A percentile compares a stretch with the other conserved stretches of the same genome.
Evolutionary conservation across 2,888 invertebrate species (phyloP).

Genomic region (Mechanitis mazaeus): DNA sequence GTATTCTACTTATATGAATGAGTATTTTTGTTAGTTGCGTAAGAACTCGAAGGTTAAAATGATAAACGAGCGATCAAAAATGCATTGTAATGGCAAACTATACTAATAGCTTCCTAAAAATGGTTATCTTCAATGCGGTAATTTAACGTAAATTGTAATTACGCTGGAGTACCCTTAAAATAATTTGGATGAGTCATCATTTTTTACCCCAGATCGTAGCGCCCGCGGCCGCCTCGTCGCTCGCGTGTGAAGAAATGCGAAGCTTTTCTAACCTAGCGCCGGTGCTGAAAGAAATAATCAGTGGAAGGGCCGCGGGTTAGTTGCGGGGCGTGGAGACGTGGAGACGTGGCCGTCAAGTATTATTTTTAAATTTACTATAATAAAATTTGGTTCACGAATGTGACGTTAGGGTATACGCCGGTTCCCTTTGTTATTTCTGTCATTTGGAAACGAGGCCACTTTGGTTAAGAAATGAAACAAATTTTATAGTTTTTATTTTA

Average conservation of each 20-base stretch:
- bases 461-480: slow-evolving; percentile 11
- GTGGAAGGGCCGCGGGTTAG: slow-evolving; percentile 27
- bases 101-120: slow-evolving; percentile 14
- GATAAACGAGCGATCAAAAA: slow-evolving; percentile 5
- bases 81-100: slow-evolving; percentile 13
- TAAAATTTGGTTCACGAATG: slow-evolving; percentile 33
- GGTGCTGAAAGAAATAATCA: slow-evolving; percentile 23
- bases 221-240: slow-evolving; percentile 15
- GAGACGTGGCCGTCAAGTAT: slow-evolving; percentile 20
- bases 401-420: slow-evolving; percentile 16
- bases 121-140: slow-evolving; percentile 23
- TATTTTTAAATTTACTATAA: slow-evolving; percentile 44
- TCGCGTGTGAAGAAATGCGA: slow-evolving; percentile 25
- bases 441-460: slow-evolving; percentile 19
- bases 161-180: slow-evolving; percentile 25
- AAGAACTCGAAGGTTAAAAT: neutral
- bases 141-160: slow-evolving; percentile 32
- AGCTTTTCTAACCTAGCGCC: slow-evolving; percentile 24
- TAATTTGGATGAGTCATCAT: slow-evolving; percentile 27
- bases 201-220: slow-evolving; percentile 22
- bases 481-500: neutral
- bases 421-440: slow-evolving; percentile 17
- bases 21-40: neutral
- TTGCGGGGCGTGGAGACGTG: slow-evolving; percentile 24
- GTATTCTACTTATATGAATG: too few relatives aligned